Evolutionary conservation across 2,888 invertebrate species (phyloP).

Genomic region (Sussaba pulchella): DNA sequence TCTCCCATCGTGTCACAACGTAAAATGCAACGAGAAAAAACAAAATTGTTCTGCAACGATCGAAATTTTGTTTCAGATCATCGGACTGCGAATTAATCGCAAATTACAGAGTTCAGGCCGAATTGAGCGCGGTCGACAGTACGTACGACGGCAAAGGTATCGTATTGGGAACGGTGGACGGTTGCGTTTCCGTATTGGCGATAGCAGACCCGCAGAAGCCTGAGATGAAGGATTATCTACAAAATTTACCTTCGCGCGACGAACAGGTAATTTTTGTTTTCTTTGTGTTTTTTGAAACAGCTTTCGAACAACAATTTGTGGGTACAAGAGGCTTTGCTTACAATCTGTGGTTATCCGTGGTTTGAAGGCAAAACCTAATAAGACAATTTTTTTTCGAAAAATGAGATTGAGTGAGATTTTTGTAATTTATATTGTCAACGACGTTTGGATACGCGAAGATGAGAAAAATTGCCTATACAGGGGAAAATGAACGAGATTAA

Average conservation of each 20-base stretch:
- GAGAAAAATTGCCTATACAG: no score
- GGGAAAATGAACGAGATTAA: no score
- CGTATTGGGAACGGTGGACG: slow-evolving; percentile 96
- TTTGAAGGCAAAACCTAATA: no score
- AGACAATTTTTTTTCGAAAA: no score
- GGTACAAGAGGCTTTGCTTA: no score
- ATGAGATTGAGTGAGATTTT: no score
- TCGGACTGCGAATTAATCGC: slow-evolving; percentile 96
- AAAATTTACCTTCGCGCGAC: slow-evolving; percentile 89
- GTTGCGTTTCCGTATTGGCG: slow-evolving; percentile 95
- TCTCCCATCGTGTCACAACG: background rate
- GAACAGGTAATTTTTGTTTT: slow-evolving; percentile 87
- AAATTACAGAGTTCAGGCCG: slow-evolving; percentile 96
- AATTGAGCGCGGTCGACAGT: slow-evolving; percentile 94
- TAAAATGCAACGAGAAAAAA: background rate
- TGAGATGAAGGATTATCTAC: slow-evolving; percentile 88
- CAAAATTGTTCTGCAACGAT: background rate
- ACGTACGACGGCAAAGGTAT: slow-evolving; percentile 93
- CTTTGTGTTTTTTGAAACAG: background rate
- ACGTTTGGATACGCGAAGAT: no score
- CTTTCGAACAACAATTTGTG: no score
- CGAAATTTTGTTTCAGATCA: slow-evolving; percentile 86
- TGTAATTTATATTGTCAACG: no score
- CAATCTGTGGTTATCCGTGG: no score
- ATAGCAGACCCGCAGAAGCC: slow-evolving; percentile 90